phyloP scores from a whole-genome alignment of 2,888 invertebrate species.

The Notodonta ziczac region DNA sequence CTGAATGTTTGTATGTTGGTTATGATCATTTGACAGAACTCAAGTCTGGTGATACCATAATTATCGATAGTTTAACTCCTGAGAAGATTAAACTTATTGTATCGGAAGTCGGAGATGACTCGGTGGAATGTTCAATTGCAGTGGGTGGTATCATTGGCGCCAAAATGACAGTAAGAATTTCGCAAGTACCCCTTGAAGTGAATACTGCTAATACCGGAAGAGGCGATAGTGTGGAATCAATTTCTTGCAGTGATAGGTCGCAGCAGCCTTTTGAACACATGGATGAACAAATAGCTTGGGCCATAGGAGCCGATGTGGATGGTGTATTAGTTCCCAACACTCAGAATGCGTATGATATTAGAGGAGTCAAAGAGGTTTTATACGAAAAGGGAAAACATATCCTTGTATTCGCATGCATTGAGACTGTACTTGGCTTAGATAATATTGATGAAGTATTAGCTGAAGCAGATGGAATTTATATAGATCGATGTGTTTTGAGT shows the following conservation, averaged over 20 bases:
- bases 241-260: conserved; percentile 81
- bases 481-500: conserved; percentile 93
- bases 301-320: conserved; percentile 72
- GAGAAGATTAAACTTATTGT: conserved; percentile 68
- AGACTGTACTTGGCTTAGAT: conserved; percentile 63
- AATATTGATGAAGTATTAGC: conserved; percentile 89
- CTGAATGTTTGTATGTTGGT: conserved; percentile 82
- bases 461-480: conserved; percentile 93
- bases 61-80: conserved; percentile 71
- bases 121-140: conserved; percentile 79
- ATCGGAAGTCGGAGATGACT: conserved; percentile 70
- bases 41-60: conserved; percentile 75
- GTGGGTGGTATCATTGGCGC: conserved; percentile 80
- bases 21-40: conserved; percentile 81
- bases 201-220: conserved; percentile 60
- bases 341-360: conserved; percentile 61
- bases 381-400: conserved; percentile 74
- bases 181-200: conserved; percentile 77
- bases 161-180: conserved; percentile 80
- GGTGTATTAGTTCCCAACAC: conserved; percentile 67
- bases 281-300: conserved; percentile 76
- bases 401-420: conserved; percentile 70
- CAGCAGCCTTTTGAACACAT: conserved; percentile 88
- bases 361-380: conserved; percentile 57
- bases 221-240: conserved; percentile 73